Base-by-base conservation (phyloP, 2,113 vertebrate species). In the Burhinus oedicnemus region DNA sequence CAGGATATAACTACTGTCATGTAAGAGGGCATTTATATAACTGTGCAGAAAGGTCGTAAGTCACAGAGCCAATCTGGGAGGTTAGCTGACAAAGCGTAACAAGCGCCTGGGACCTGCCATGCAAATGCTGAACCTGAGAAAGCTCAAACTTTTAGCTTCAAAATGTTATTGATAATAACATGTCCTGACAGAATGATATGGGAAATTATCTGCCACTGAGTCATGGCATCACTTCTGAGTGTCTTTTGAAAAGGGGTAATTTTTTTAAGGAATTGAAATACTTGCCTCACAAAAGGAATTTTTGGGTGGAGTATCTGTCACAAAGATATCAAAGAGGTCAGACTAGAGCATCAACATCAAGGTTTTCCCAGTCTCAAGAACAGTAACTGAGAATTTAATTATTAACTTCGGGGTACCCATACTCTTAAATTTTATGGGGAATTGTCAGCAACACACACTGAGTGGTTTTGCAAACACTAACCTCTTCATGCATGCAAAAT, bases 61-160 rank as follows among this genome's bases (percentile, higher is more conserved):
- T 32, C 80, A 60, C 26, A 62, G 26, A 64, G 13, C 7, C 7
- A 9, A 9, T 21, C 25, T 44, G 19, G 19, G 17, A 66, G 40
- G 29, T 42, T 45, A 77, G 20, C 49, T 81, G 64, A 30, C 68
- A 77, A 55, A 26, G 12, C 17, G 18, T 68, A 64, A 40, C 77
- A 69, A 54, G 25, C 0, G 0, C 25, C 68, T 70, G 15, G 25
- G 44, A 51, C 60, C 17, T 75, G 52, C 11, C 9, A 16, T 47
- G 7, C 47, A 62, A 55, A 49, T 30, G 32, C 15, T 47, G 75
- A 68, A 74, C n/a, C 11, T 65, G n/a, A 82, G 55, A 82, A 94
- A 78, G 16, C 15, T 81, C 62, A n/a, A 62, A 83, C 1, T 60
- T 81, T 21, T 30, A 36, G 10, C 20, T 57, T 8, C 51, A 57